Base-by-base conservation (phyloP, 1,140 invertebrate species). In the Drosophila pruinosa region DNA sequence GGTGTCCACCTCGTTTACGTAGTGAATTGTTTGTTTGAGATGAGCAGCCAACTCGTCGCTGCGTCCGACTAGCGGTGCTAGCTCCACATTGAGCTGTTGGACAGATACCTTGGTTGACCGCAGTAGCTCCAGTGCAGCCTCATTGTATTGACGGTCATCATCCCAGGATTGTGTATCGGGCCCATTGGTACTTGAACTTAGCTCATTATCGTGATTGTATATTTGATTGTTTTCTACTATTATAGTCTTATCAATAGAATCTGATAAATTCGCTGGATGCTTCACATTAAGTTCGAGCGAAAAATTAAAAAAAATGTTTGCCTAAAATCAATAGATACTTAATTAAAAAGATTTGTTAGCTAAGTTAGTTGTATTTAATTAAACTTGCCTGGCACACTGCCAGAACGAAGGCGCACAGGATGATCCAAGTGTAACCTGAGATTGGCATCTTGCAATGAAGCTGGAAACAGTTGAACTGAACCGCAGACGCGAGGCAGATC, bases 21-120 rank as follows among this genome's bases (percentile, higher is more conserved):
- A 90, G 15, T 77, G 79, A 19, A 83, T 31, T 5, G 70, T 81
- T 36, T 70, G 63, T 26, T 90, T 90, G 3, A 90, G 48, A 4
- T 67, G 65, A 3, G 47, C 65, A 4, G 88, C 82, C 52, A 90
- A 24, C 8, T 62, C 69, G 17, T 83, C 63, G 38, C 89, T 90
- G 12, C 89, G 69, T 14, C 89, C 89, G 26, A 70, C 74, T 10
- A 90, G 31, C 0, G 73, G 73, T 1, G 72, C 43, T 3, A 90
- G 57, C 52, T 90, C 89, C 6, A 15, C 4, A 14, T 83, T 83
- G 0, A 90, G 45, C 22, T 64, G 52, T 22, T 85, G 78, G 8
- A 89, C 57, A 12, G 43, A 41, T 4, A 34, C 14, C 17, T 59
- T 58, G 0, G 71, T 78, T 7, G 63, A 54, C 17, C 34, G 8